Conservation (phyloP, 2,797 vertebrate genomes). For the Furcifer pardalis region DNA sequence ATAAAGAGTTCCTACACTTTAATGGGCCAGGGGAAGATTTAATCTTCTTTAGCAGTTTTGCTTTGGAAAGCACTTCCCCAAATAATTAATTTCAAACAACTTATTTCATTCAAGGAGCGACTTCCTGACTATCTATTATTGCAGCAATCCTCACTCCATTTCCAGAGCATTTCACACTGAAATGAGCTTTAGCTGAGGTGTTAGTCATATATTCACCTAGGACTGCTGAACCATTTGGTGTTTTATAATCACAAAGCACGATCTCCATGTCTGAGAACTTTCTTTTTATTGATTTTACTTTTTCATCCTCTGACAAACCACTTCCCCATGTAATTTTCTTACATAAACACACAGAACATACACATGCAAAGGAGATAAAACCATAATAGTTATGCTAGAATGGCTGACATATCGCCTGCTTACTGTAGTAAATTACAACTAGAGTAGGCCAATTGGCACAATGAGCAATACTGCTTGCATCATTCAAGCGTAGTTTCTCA, state of each 20-base stretch:
- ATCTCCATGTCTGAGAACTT: constrained; percentile 31
- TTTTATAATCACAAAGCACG: constrained; percentile 52
- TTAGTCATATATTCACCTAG: constrained; percentile 43
- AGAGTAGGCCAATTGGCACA: no score
- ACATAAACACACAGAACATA: neutral
- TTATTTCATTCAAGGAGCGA: constrained; percentile 50
- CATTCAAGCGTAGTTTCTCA: neutral
- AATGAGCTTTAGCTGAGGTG: constrained; percentile 46
- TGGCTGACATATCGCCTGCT: no score
- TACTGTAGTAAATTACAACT: no score
- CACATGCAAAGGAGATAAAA: neutral
- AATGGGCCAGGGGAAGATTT: constrained; percentile 52
- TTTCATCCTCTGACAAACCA: constrained; percentile 14
- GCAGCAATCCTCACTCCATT: constrained; percentile 54
- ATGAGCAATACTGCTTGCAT: no score
- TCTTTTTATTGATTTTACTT: constrained; percentile 38
- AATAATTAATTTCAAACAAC: constrained; percentile 67
- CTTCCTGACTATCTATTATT: constrained; percentile 51
- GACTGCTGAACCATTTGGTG: constrained; percentile 46
- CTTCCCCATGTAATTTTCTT: neutral
- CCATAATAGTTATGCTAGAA: no score
- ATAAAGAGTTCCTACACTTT: constrained; percentile 38
- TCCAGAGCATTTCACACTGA: constrained; percentile 62
- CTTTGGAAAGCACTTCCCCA: constrained; percentile 53
- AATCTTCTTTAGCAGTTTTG: constrained; percentile 50